Base-by-base conservation (phyloP, 2,113 vertebrate genomes). In the Platichthys flesus region DNA sequence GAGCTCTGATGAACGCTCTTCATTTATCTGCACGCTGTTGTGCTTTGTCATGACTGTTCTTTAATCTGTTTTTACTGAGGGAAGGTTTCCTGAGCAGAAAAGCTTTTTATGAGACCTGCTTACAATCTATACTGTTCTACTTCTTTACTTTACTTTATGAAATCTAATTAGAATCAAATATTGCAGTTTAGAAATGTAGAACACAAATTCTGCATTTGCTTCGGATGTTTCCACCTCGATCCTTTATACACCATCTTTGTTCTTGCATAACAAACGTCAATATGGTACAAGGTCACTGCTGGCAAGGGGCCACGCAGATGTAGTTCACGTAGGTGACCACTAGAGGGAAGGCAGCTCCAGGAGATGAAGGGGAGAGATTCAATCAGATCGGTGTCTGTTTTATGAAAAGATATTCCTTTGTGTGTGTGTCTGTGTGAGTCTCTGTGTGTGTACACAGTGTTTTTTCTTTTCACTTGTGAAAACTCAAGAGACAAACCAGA, bases 261-360 rank as follows among this genome's bases (percentile, higher is more conserved):
- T 74, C 71, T 85, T 85, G 69, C 54, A 76, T 77, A 79, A 87
- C 37, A 42, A 35, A 75, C 68, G 82, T 71, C 63, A 72, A 65
- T 35, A 37, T 28, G 45, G 77, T n/a, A 79, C 81, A 88, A 86
- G 90, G 88, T 88, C 85, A 90, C 66, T 49, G 62, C 23, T 64
- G 62, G 31, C 6, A 16, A 78, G 9, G 0, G 54, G 74, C 55
- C 81, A 63, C 37, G 10, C 31, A 42, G 24, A 5, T 57, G 82
- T 9, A 78, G 67, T 67, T 28, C 2, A 3, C 3, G 0, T 1
- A 0, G 21, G 2, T n/a, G 21, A 31, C 87, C 93, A 92, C 87
- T 21, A 88, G 92, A 71, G 84, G 91, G 85, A 88, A 85, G 58
- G 2, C 40, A 35, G 42, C 56, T 24, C 67, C 78, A 62, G 52